Base-by-base conservation (phyloP, 2,888 invertebrate species). In the Drosophila kuntzei region DNA sequence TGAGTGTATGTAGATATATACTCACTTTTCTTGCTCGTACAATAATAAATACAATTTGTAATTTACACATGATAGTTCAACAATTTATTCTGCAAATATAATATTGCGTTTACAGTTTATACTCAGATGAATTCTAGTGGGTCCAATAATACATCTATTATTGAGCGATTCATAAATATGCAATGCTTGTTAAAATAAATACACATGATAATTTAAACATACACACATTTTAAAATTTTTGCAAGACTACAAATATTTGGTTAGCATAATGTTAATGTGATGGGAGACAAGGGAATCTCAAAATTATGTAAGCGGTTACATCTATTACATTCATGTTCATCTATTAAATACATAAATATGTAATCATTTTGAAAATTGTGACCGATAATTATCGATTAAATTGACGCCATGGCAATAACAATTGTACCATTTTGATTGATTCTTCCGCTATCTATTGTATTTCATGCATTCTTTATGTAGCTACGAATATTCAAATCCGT, bases 41-140 rank as follows among this genome's bases (percentile, higher is more conserved):
- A n/a, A n/a, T n/a, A n/a, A n/a, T n/a, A n/a, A n/a, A n/a, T n/a
- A n/a, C n/a, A 34, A 34, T 34, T n/a, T 34, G 1, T 14, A n/a
- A 34, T 34, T 6, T 39, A 39, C 37, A 16, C 37, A 16, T 18
- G 5, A 39, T 39, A 46, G 32, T 32, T 64, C 18, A 63, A 64
- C 65, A 46, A 53, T 53, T 64, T 53, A 64, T 46, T 64, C 46
- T 37, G 32, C 12, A 53, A 64, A 51, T 43, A 53, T 32, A 63
- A 44, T 50, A 44, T 62, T 62, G 14, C 36, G 29, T 7, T 36
- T 32, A n/a, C n/a, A n/a, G n/a, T 36, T 62, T 9, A 9, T 37
- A 27, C 34, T 62, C 37, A 16, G 22, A 16, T 37, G 14, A 47
- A 49, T n/a, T 49, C 4, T 20, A 41, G 12, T 25, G n/a, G 29